Evolutionary conservation across 2,113 vertebrate species (phyloP), one percentile per base, ranked within the genome.

Genomic region (Platanista minor): DNA sequence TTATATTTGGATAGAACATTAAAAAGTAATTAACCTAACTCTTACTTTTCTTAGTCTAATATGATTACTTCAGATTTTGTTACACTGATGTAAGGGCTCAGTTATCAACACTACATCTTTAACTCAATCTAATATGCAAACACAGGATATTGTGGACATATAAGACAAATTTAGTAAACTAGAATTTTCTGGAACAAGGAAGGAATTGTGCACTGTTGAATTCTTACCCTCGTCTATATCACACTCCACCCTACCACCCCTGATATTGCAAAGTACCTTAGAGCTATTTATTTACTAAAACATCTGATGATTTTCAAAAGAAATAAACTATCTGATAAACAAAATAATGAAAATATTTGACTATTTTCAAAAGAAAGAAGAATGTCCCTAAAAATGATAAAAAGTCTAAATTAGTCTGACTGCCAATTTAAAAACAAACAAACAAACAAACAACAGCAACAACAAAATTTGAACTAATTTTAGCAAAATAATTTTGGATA

Each of bases 341-440:
- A 33, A 94, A 49, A 12, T 80, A 12, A 62, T 52, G 18, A 21
- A 49, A 43, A 57, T 13, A 59, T 21, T 39, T 91, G 15, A 71
- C 59, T 67, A 41, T 93, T 86, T 80, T 67, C 59, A n/a, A 86
- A 43, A 66, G 41, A 95, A 49, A 86, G 11, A 85, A 20, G 15
- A 23, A 66, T 59, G 6, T 6, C 6, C 13, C 33, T 78, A 46
- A 87, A 92, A 62, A 74, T 57, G 2, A 46, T 59, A 25, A 66
- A 74, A 69, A 57, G 4, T 78, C 81, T 84, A 43, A 71, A 14
- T 31, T 78, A 52, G 61, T 69, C 31, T 67, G 20, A 33, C 23
- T 66, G 3, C 9, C 15, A 41, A 3, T 15, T 29, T 33, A n/a
- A 41, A 57, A 90, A 54, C 52, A 54, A 54, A 54, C 52, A 54